phyloP scores from a whole-genome alignment of 2,888 invertebrate genomes.

The Troides helena region DNA sequence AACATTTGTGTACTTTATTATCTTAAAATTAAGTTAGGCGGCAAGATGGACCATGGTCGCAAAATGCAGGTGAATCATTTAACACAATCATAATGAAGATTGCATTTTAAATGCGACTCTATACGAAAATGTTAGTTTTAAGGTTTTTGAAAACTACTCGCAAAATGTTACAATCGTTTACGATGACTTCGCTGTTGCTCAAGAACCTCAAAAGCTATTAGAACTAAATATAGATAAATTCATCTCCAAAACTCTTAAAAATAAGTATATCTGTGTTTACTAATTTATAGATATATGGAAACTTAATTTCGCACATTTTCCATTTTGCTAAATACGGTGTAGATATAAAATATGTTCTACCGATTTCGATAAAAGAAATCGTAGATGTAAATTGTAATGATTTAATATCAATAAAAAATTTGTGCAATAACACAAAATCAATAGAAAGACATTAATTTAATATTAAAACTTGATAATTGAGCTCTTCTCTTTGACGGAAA shows the following conservation, averaged over 20 bases:
- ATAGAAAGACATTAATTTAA: background rate
- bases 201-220: too few relatives aligned
- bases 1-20: background rate
- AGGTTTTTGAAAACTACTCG: background rate
- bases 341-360: background rate
- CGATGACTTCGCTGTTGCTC: too few relatives aligned
- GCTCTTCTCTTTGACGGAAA: background rate
- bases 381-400: background rate
- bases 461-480: background rate
- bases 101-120: background rate
- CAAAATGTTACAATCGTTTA: too few relatives aligned
- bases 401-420: background rate
- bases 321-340: background rate
- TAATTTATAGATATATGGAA: background rate
- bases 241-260: background rate
- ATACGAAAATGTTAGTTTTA: background rate
- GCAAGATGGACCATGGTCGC: background rate
- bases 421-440: background rate
- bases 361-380: background rate
- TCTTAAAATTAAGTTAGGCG: conserved; percentile 3
- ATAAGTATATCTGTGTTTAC: background rate
- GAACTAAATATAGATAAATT: background rate
- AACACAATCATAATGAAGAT: background rate
- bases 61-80: background rate
- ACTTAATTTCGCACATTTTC: background rate